Evolutionary conservation across 2,888 invertebrate species (phyloP).

Genomic region (Barypeithes pellucidus): DNA sequence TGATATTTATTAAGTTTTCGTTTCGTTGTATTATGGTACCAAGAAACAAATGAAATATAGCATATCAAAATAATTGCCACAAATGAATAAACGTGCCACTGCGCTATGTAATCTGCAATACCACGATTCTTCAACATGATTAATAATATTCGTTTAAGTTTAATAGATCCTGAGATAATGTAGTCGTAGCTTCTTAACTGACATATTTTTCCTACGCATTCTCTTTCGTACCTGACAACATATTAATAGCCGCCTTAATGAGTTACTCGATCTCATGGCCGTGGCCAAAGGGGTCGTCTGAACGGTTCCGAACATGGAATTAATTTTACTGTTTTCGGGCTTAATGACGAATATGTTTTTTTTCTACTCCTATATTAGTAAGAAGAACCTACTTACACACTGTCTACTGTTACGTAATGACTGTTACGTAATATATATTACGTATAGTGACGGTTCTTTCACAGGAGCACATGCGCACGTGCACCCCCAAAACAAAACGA

Average conservation of each 20-base stretch:
- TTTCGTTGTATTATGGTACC: background rate
- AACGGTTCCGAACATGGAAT: background rate
- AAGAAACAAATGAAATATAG: background rate
- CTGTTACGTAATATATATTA: no score
- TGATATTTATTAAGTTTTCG: no score
- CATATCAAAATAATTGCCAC: background rate
- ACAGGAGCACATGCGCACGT: no score
- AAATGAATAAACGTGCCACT: background rate
- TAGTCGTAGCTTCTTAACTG: conserved; percentile 45
- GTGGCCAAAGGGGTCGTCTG: conserved; percentile 38
- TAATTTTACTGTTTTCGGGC: background rate
- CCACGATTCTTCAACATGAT: conserved; percentile 25
- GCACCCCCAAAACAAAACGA: no score
- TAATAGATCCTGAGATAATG: conserved; percentile 45
- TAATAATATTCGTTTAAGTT: conserved; percentile 35
- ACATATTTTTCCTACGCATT: conserved; percentile 50
- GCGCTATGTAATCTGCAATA: conserved; percentile 19
- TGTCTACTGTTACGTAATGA: no score
- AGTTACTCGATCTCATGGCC: conserved; percentile 45
- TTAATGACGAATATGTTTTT: background rate
- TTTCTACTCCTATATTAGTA: no score
- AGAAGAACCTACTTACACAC: no score
- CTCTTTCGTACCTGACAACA: conserved; percentile 49
- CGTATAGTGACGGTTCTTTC: no score
- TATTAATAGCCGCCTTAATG: conserved; percentile 50